Conservation (phyloP, 2,888 invertebrate genomes). For the Apamea crenata region DNA sequence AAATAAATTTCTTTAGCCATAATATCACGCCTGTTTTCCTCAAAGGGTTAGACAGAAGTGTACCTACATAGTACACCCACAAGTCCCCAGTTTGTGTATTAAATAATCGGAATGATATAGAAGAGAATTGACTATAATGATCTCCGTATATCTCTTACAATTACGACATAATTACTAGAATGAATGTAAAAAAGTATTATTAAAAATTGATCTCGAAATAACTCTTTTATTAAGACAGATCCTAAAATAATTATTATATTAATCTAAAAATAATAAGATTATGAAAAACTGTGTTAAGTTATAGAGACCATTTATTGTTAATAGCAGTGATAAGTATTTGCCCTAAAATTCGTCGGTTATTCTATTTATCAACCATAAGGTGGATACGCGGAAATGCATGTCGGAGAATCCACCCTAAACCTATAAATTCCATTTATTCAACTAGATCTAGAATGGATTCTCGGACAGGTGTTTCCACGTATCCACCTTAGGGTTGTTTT, state of each 20-base stretch:
- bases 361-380: neutral
- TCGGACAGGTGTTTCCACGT: neutral
- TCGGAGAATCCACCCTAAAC: neutral
- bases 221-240: neutral
- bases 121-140: neutral
- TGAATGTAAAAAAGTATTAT: neutral
- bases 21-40: neutral
- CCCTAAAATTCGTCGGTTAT: neutral
- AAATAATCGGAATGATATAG: neutral
- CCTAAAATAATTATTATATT: neutral
- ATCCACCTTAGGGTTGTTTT: neutral
- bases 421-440: neutral
- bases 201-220: conserved; percentile 1
- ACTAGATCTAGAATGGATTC: neutral
- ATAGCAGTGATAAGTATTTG: neutral
- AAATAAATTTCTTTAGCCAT: neutral
- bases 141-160: neutral
- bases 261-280: neutral
- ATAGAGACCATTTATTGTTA: neutral
- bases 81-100: neutral
- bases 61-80: neutral
- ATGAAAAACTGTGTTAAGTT: neutral
- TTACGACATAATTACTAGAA: neutral
- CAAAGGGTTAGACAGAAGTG: no score
- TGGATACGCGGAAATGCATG: no score